Evolutionary conservation across 1,140 invertebrate species (phyloP), one percentile per base, ranked within the genome.

Genomic region (Delia radicum): DNA sequence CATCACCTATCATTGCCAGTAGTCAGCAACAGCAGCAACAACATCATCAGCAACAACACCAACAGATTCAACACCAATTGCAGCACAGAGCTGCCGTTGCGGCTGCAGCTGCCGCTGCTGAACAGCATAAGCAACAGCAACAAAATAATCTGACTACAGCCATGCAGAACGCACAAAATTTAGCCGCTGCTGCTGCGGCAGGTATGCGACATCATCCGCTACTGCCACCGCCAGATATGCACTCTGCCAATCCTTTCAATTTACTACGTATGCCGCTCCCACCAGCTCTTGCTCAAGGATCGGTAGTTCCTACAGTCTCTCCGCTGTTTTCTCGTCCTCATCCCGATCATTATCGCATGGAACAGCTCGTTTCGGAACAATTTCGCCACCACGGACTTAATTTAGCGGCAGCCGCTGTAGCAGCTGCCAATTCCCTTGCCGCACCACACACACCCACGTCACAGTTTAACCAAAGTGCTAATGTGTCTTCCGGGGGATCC

Each of bases 301-400:
- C 89, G 79, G 89, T 91, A 80, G 84, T 86, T 85, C 90, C 90
- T 81, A 90, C 89, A 77, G 89, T 90, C 67, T 88, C 90, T 63
- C 91, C 92, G 1, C 84, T 93, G 8, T 93, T 94, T 81, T 90
- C 91, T 2, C 88, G 93, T 76, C 92, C 92, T 37, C 89, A 92
- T 87, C 90, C 92, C 76, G 93, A 94, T 82, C 84, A 85, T 74
- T 94, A 94, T 85, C 89, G 93, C 75, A 93, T 94, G 91, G 93
- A 94, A 82, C 93, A 94, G 83, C 87, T 95, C 37, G 92, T 94
- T 8, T 92, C 91, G 48, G 93, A 94, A 81, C 93, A 94, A 83
- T 93, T 94, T 82, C 89, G 93, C n/a, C 91, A 92, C 77, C 91
- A 92, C 78, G 90, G 91, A 33, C 85, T 92, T 33, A 92, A 91